Base-by-base conservation (phyloP, 2,888 invertebrate genomes). In the Sinotaia quadrata region DNA sequence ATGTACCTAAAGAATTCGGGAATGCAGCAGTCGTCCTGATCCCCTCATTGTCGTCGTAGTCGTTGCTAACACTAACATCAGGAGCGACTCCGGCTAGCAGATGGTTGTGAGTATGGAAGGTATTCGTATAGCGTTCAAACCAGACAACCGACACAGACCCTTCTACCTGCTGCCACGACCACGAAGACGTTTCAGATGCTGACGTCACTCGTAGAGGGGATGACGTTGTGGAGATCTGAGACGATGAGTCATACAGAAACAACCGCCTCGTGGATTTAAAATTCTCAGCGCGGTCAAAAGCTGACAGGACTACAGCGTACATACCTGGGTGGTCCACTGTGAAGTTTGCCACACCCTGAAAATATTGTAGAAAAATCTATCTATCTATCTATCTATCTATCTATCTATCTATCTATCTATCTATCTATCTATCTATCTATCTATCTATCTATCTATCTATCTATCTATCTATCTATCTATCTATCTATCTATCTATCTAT, bases 41-140 rank as follows among this genome's bases (percentile, higher is more conserved):
- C 10, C 68, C 67, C 12, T 73, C 61, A 49, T 57, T 37, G 57
- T 73, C 73, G 51, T 73, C 73, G 52, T 73, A 73, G 21, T 21
- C 54, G 37, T 41, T 56, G 8, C 47, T 49, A 27, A 70, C 51
- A 21, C 57, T 61, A 18, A 36, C 31, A 18, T 62, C 54, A 21
- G 52, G 12, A 2, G 10, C 62, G 49, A 72, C 68, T 10, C 18
- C 34, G n/a, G 51, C 36, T 36, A 68, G 66, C 29, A 68, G 59
- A n/a, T 68, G 31, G 72, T 72, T 66, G 66, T 47, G 59, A 65
- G 68, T 24, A 21, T 72, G 68, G 27, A 68, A 65, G 2, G 56
- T 41, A 59, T 72, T 72, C 36, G 59, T 59, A 57, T 72, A 72
- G 24, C 72, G 51, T 24, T 60, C 44, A 10, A 36, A 33, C 72